Conservation (phyloP, 2,888 invertebrate genomes). For the Drosophila lacicola region DNA sequence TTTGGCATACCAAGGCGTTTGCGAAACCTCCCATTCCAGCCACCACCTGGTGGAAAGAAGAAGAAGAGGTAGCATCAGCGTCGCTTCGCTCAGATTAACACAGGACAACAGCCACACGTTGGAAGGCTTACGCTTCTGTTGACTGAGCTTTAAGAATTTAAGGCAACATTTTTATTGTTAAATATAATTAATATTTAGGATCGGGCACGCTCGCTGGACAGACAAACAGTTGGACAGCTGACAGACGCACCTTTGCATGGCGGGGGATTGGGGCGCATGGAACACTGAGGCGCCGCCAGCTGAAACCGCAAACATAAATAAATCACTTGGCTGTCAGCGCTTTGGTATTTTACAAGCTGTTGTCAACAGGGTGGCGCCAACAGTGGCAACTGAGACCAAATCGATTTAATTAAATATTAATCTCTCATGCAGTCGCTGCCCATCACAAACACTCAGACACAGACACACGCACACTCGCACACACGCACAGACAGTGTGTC, state of each 20-base stretch:
- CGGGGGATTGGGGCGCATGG: background rate
- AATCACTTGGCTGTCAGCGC: constrained; percentile 68
- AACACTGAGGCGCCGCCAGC: background rate
- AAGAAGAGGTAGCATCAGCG: background rate
- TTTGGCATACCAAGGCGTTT: constrained; percentile 3
- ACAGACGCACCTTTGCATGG: constrained; percentile 30
- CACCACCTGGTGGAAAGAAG: no score
- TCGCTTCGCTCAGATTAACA: background rate
- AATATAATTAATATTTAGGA: constrained; percentile 59
- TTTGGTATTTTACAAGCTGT: constrained; percentile 69
- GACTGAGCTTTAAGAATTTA: constrained; percentile 17
- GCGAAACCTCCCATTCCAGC: no score
- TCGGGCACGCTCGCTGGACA: background rate
- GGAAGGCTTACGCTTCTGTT: background rate
- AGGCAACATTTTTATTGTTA: background rate
- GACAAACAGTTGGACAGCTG: constrained; percentile 27
- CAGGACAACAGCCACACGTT: background rate
- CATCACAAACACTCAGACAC: constrained; percentile 1
- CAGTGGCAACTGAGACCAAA: constrained; percentile 37
- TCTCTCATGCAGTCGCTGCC: constrained; percentile 33
- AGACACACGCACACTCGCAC: constrained; percentile 1
- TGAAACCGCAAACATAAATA: constrained; percentile 67
- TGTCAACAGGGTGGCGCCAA: constrained; percentile 42
- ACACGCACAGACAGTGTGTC: constrained; percentile 4
- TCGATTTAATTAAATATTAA: constrained; percentile 78